Evolutionary conservation across 1,140 invertebrate species (phyloP).

Genomic region (Plutomurus gul): DNA sequence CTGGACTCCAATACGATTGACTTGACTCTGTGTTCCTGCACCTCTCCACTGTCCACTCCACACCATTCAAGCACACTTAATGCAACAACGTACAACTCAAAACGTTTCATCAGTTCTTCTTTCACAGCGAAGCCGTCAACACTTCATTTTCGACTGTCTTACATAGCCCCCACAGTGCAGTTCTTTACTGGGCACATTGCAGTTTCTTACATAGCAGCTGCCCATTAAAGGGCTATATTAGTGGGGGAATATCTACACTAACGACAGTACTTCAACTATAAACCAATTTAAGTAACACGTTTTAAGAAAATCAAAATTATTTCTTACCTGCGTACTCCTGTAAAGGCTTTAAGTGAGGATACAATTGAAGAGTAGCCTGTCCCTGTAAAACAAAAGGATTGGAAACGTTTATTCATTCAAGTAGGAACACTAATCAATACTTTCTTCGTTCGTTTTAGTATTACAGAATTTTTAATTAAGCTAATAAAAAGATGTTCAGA

Average conservation of each 20-base stretch:
- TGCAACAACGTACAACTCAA: no score
- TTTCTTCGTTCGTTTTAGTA: no score
- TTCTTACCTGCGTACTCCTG: conserved; percentile 62
- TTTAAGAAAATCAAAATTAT: background rate
- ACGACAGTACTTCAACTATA: background rate
- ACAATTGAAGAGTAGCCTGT: conserved; percentile 67
- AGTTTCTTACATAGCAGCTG: conserved; percentile 56
- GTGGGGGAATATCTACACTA: conserved; percentile 43
- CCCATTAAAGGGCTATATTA: conserved; percentile 59
- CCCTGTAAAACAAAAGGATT: conserved; percentile 59
- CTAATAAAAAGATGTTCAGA: no score
- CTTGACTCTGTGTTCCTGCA: no score
- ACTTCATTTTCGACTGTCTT: background rate
- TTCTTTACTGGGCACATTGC: conserved; percentile 70
- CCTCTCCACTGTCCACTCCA: no score
- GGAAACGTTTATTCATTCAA: no score
- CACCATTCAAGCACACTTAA: no score
- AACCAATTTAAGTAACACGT: background rate
- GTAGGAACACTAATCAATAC: no score
- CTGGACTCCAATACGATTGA: no score
- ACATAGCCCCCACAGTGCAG: conserved; percentile 59
- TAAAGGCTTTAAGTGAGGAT: conserved; percentile 66
- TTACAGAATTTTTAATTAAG: no score
- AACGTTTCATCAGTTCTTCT: background rate
- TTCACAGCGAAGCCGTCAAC: background rate